Percentiles rank a stretch among this genome's conserved stretches.
phyloP scores from a whole-genome alignment of 2,888 invertebrate species.

The Monochamus alternatus region DNA sequence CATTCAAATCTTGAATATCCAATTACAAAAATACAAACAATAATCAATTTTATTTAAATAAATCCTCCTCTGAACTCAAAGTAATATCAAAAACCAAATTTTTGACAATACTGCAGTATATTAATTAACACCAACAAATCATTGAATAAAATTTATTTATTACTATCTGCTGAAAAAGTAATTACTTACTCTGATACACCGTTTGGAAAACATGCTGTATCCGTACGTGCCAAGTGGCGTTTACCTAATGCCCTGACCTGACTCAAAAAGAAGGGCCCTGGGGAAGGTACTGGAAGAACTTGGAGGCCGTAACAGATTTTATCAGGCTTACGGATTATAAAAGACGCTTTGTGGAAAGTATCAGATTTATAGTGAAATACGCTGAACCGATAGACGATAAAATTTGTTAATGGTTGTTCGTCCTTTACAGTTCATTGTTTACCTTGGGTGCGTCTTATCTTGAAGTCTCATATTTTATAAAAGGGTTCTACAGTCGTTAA shows the following conservation, averaged over 20 bases:
- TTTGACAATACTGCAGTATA: too few species aligned
- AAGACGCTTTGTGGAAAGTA: conserved; percentile 20
- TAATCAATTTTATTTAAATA: too few species aligned
- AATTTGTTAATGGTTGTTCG: conserved; percentile 24
- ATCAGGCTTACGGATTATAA: conserved; percentile 4
- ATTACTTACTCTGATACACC: background rate
- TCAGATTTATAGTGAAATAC: conserved; percentile 27
- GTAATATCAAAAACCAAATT: too few species aligned
- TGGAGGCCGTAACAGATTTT: conserved; percentile 17
- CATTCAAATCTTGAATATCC: too few species aligned
- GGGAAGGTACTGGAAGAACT: background rate
- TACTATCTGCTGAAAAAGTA: background rate
- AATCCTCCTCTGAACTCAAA: too few species aligned
- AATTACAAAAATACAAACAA: too few species aligned
- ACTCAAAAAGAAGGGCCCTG: background rate
- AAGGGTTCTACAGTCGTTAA: conserved; percentile 9
- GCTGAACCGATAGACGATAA: conserved; percentile 29
- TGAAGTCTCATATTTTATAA: conserved; percentile 25
- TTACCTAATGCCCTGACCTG: background rate
- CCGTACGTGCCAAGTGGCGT: background rate
- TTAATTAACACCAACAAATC: too few species aligned
- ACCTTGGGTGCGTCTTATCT: conserved; percentile 27
- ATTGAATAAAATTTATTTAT: too few species aligned
- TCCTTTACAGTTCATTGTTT: conserved; percentile 13
- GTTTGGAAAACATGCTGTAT: background rate